phyloP scores from a whole-genome alignment of 2,113 vertebrate species.

The Lagopus leucura region DNA sequence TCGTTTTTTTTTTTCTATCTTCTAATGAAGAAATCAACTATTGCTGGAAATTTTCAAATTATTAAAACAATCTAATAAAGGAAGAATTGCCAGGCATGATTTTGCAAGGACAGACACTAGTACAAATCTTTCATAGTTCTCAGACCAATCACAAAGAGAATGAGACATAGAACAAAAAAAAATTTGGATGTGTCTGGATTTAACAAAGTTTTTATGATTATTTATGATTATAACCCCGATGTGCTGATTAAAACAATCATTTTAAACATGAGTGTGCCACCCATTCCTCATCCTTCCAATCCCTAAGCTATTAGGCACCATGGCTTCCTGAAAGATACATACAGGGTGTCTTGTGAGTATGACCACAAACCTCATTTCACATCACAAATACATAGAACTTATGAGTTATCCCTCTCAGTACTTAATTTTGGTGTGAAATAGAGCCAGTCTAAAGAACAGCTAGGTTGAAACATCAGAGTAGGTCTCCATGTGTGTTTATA shows the following conservation, averaged over 20 bases:
- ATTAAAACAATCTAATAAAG: background rate
- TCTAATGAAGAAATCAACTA: background rate
- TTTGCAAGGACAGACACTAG: background rate
- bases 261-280: background rate
- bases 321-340: background rate
- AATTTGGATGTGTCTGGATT: too few species aligned
- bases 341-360: background rate
- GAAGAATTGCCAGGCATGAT: background rate
- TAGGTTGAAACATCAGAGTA: background rate
- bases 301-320: background rate
- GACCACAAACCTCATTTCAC: background rate
- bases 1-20: too few species aligned
- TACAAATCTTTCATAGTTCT: background rate
- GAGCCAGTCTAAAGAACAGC: background rate
- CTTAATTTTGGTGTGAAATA: background rate
- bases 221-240: background rate
- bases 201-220: background rate
- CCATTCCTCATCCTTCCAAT: background rate
- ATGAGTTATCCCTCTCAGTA: background rate
- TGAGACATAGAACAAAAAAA: background rate
- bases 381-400: background rate
- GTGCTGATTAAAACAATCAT: background rate
- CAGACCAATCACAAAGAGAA: background rate
- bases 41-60: background rate
- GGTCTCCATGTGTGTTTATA: background rate